Evolutionary conservation across 2,888 invertebrate genomes (phyloP).

Genomic region (Trichogramma dendrolimi): DNA sequence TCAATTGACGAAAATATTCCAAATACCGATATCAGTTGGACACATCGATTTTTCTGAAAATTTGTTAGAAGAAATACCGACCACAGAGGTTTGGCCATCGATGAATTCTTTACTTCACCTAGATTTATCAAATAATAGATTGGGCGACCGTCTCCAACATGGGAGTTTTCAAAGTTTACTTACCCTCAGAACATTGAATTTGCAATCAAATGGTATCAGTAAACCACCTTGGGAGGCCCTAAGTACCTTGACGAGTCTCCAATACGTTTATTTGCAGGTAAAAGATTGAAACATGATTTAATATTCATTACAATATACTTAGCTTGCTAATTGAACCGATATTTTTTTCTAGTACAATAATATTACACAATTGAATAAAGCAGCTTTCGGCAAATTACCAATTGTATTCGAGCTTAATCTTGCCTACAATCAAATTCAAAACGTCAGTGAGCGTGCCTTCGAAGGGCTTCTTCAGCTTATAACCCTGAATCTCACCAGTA

Average conservation of each 20-base stretch:
- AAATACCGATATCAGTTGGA: conserved; percentile 70
- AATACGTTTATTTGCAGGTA: conserved; percentile 77
- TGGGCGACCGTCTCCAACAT: conserved; percentile 64
- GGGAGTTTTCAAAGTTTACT: conserved; percentile 70
- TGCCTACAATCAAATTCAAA: conserved; percentile 66
- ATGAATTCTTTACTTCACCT: conserved; percentile 82
- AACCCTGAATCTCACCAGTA: conserved; percentile 70
- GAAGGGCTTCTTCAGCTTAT: conserved; percentile 78
- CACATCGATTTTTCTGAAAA: conserved; percentile 72
- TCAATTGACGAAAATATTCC: conserved; percentile 63
- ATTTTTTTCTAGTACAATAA: conserved; percentile 65
- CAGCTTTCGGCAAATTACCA: conserved; percentile 80
- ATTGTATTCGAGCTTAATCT: conserved; percentile 79
- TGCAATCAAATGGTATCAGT: conserved; percentile 68
- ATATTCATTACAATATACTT: conserved; percentile 50
- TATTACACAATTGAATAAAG: conserved; percentile 65
- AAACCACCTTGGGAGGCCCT: conserved; percentile 76
- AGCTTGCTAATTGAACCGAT: conserved; percentile 43
- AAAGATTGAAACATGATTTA: conserved; percentile 11
- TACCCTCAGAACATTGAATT: conserved; percentile 68
- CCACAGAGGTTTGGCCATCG: conserved; percentile 70
- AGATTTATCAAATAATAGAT: conserved; percentile 70
- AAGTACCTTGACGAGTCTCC: conserved; percentile 69
- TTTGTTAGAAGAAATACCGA: conserved; percentile 61
- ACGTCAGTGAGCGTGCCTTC: conserved; percentile 69